Evolutionary conservation across 2,888 invertebrate species (phyloP), one percentile per base, ranked within the genome.

Genomic region (Callinectes sapidus): DNA sequence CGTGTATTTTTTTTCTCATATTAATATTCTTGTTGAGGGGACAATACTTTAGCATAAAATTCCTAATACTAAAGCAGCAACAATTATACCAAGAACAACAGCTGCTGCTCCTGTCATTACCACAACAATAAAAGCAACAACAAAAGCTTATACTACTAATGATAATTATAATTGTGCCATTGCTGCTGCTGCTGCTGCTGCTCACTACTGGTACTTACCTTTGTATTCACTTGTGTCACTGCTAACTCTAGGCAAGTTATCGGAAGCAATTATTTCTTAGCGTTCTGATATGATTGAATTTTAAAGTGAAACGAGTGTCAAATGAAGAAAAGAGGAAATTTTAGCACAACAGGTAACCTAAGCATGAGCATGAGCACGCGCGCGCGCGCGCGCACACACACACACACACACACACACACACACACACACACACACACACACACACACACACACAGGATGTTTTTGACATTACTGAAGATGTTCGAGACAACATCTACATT

Each of bases 371-470:
- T 0, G 14, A 10, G 14, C 55, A 55, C 55, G 16, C 55, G 16
- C 55, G 16, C 55, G 16, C 55, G 16, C 55, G 16, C 55, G 16
- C 55, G 16, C 55, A 55, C 55, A 55, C 55, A 71, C 71, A 71
- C 71, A 71, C 71, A 71, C 71, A 71, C 71, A 71, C 71, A 71
- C 71, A 71, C 71, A 77, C 71, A 28, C 71, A 77, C 71, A 77
- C 71, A 77, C 71, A 77, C 71, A 77, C 71, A 77, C 71, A 77
- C 71, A 77, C 71, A 77, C 71, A 77, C 71, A 77, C 71, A 61
- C 61, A 61, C 61, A 61, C 61, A 61, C 61, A 61, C 61, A 61
- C 61, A 61, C 61, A 61, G 23, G 0, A 23, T 23, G 13, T 23
- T 23, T 18, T 61, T 61, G 23, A 61, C 61, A 61, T 61, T 61